Base-by-base conservation (phyloP, 2,888 invertebrate genomes). In the Panorpa germanica region DNA sequence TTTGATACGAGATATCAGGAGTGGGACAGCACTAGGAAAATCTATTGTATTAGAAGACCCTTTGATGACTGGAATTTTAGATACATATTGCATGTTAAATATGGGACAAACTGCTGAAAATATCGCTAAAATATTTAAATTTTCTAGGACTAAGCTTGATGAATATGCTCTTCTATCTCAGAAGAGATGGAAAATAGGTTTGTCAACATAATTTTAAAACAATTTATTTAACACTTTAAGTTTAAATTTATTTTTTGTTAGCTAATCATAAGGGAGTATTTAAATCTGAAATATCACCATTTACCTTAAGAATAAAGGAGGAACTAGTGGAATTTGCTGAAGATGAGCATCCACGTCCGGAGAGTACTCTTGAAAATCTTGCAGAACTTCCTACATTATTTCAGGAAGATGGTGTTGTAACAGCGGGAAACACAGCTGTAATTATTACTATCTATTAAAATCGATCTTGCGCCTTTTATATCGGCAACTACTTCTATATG, bases 61-160 rank as follows among this genome's bases (percentile, higher is more conserved):
- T 0, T 56, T 96, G 9, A 95, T 95, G 95, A n/a, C n/a, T 2
- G 75, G 82, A 3, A 64, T 96, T 2, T 75, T 81, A 0, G 96
- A 98, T 49, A 65, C 73, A 0, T 75, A 83, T 52, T 85, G 86
- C 47, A 81, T 85, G 38, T 60, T 86, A 19, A 88, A 93, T 1
- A 96, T 96, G 96, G 95, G 85, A 3, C 55, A 91, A 46, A 96
- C 96, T 0, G 91, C 91, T 1, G 91, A 91, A 57, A 91, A 90
- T 50, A 61, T 93, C 25, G 90, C 85, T 1, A 81, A 72, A 33
- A 72, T 90, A 50, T 86, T 72, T 46, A 72, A 74, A 28, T 59
- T 93, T 28, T 70, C 74, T 3, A 63, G 81, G n/a, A n/a, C n/a
- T n/a, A 80, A 85, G 42, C 78, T 80, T 29, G 95, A 96, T 47